Evolutionary conservation across 2,797 vertebrate species (phyloP).

Genomic region (Labeo calbasu): DNA sequence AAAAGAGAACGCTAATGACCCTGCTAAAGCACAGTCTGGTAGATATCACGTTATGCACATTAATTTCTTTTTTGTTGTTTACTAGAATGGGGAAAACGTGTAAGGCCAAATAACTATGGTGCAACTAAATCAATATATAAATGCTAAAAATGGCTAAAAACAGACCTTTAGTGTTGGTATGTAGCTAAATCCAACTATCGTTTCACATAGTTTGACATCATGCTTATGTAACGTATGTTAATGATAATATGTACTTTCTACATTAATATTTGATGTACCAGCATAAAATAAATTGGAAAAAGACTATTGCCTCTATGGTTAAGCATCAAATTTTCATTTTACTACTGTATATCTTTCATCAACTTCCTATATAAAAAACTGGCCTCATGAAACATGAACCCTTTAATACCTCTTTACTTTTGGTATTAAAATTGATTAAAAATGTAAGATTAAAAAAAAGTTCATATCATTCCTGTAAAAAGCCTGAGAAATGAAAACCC

Average conservation of each 20-base stretch:
- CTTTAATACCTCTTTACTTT: constrained; percentile 20
- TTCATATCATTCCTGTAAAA: constrained; percentile 13
- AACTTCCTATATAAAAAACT: constrained; percentile 20
- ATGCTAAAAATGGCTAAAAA: not conserved
- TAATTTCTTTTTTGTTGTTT: not conserved
- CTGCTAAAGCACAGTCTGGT: constrained; percentile 20
- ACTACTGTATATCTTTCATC: not conserved
- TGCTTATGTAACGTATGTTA: not conserved
- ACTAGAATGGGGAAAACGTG: not conserved
- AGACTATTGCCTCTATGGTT: not conserved
- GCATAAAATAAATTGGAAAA: not conserved
- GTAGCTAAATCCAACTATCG: not conserved
- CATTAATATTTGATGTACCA: constrained; percentile 17
- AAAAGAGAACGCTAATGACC: constrained; percentile 9
- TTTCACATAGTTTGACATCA: not conserved
- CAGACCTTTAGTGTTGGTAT: not conserved
- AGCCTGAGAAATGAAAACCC: constrained; percentile 35
- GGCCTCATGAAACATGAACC: not conserved
- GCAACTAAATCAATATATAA: constrained; percentile 6
- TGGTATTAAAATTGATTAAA: constrained; percentile 14
- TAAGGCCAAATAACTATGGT: constrained; percentile 8
- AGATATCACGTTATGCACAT: not conserved
- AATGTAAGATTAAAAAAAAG: constrained; percentile 33
- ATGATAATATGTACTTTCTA: constrained; percentile 11
- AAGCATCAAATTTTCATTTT: constrained; percentile 19